Evolutionary conservation across 2,888 invertebrate species (phyloP), one percentile per base, ranked within the genome.

Genomic region (Tetrapedia diversipes): DNA sequence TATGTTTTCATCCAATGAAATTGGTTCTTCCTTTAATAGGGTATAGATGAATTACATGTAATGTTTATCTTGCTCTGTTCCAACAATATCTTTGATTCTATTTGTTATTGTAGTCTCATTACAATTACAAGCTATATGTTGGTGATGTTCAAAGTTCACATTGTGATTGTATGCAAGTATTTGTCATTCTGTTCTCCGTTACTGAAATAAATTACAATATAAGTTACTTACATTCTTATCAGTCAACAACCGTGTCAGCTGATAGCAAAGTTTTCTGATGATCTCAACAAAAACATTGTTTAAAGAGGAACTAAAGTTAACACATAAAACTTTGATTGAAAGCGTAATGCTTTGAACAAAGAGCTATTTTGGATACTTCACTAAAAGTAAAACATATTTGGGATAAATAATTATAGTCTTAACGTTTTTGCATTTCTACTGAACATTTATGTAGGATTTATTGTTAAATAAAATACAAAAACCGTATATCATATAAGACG

Each of bases 61-160:
- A 76, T 22, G 63, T 56, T 24, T 51, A 65, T 67, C 60, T 77
- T 43, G 16, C 51, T 65, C 54, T 54, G 69, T 45, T 70, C 34
- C 49, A 57, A 45, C 11, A 3, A 45, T 29, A 60, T 61, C 59
- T 37, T 63, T 47, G 27, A 56, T 76, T 56, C 37, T 34, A 19
- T 45, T 4, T 29, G 29, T 59, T 29, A 66, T 47, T 41, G 8
- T 34, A 16, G 45, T 67, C 24, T 56, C 57, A 27, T 16, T 66
- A 16, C 6, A 65, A 69, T 32, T 60, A 59, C 54, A 77, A 63
- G 51, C 27, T 24, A 8, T 77, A 51, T 45, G 24, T 47, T 47
- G 34, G 47, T 47, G 47, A 56, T 11, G 80, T 75, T 61, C 70
- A 82, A 82, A 83, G 79, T 82, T 75, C 77, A 84, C 24, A 2